Conservation (phyloP, 2,797 vertebrate genomes). For the Platalea minor region DNA sequence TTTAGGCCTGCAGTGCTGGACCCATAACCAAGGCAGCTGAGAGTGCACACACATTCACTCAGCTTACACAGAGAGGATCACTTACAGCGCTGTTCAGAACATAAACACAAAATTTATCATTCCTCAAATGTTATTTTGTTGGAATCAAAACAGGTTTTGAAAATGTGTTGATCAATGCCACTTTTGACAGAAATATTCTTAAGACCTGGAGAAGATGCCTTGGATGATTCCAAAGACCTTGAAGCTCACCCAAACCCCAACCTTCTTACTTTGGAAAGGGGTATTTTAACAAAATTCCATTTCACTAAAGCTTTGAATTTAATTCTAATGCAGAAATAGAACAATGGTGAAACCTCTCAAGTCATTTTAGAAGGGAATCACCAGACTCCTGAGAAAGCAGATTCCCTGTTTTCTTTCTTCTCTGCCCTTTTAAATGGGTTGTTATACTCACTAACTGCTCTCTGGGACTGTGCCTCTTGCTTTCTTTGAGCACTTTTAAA, state of each 20-base stretch:
- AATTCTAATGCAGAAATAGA: background rate
- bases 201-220: background rate
- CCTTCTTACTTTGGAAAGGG: background rate
- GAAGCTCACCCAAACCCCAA: background rate
- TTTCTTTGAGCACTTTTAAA: background rate
- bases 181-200: background rate
- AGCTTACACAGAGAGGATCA: background rate
- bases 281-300: background rate
- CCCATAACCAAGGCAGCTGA: background rate
- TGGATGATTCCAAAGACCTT: background rate
- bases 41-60: too few relatives aligned
- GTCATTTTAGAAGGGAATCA: background rate
- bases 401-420: slow-evolving; percentile 1
- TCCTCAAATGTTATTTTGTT: background rate
- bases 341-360: background rate
- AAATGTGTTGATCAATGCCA: accelerated
- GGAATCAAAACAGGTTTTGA: background rate
- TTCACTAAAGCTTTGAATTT: background rate
- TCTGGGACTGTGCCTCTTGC: background rate
- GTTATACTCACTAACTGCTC: background rate
- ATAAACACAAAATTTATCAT: background rate
- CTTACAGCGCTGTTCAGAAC: background rate
- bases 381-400: background rate
- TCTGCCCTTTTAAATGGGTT: background rate
- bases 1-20: background rate